Evolutionary conservation across 2,797 vertebrate genomes (phyloP), one percentile per base, ranked within the genome.

Genomic region (Crypturellus tataupa): DNA sequence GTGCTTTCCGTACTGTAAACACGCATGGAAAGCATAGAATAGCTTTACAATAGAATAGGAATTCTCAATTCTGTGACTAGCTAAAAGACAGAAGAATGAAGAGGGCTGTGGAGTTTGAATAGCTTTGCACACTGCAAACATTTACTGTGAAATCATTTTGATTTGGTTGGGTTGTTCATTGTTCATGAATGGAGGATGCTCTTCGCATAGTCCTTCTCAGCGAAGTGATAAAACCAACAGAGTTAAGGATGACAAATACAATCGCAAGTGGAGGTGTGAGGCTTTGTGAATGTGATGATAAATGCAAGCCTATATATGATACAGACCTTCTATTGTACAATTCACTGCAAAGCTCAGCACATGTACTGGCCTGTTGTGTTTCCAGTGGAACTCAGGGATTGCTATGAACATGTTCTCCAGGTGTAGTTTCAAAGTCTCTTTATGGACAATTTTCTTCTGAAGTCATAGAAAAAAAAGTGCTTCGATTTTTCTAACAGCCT

Each of bases 361-460:
- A 10, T 33, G 40, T 53, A 24, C 55, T 79, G 42, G 20, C 31
- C 27, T 77, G 29, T 16, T 90, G n/a, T 59, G 75, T 71, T 46
- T 64, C 31, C 71, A 44, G 0, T 14, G 83, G 69, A 15, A 72
- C 80, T 81, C 19, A 20, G 18, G 29, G 35, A 3, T 71, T 37
- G 44, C 4, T 64, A 40, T 35, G 70, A 82, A 88, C 81, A 90
- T 58, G 6, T 56, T 93, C 75, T 77, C 39, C 1, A 2, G 3
- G 37, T 64, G 35, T 42, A 78, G 44, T 31, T 94, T 92, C 64
- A 71, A 85, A 77, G 46, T 25, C 44, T 81, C 49, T 85, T 90
- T 89, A 27, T 67, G 86, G 90, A 88, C 53, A 88, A 47, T 87
- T 90, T 58, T 70, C 76, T 82, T 33, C 9, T 84, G 39, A 53